A percentile compares a stretch with the other conserved stretches of the same genome.
Conservation (phyloP, 2,888 invertebrate genomes). For the Rotaria macrura region DNA sequence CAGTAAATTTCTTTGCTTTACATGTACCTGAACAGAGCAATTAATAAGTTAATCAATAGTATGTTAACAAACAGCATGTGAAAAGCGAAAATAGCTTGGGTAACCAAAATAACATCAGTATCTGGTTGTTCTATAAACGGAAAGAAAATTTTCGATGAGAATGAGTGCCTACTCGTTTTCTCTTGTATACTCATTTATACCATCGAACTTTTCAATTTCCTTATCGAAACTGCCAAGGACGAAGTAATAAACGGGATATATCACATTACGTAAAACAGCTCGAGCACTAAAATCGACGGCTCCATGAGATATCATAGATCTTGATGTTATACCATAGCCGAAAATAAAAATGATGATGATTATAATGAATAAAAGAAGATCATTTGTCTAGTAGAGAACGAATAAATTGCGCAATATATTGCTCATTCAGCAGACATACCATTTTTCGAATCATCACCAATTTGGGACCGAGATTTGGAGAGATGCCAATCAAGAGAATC, state of each 20-base stretch:
- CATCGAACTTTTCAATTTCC: background rate
- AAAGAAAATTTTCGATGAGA: background rate
- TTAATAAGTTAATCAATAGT: background rate
- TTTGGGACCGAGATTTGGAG: background rate
- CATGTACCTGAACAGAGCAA: too few relatives aligned
- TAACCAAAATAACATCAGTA: background rate
- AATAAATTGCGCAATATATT: too few relatives aligned
- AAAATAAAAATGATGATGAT: background rate
- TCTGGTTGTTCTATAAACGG: too few relatives aligned
- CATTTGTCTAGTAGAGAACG: background rate
- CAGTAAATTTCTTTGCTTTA: too few relatives aligned
- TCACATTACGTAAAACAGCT: background rate
- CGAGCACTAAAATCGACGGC: background rate
- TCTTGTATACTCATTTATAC: background rate
- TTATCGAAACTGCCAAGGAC: background rate
- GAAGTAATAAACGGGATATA: background rate
- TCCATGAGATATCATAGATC: background rate
- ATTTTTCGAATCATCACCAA: background rate
- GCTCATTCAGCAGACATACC: background rate
- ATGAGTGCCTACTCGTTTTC: background rate
- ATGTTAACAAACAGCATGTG: background rate
- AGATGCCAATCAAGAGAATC: background rate
- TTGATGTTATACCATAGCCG: background rate
- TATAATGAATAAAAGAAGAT: background rate
- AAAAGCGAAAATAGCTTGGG: background rate